phyloP scores from a whole-genome alignment of 2,113 vertebrate genomes.

The Colaptes auratus region DNA sequence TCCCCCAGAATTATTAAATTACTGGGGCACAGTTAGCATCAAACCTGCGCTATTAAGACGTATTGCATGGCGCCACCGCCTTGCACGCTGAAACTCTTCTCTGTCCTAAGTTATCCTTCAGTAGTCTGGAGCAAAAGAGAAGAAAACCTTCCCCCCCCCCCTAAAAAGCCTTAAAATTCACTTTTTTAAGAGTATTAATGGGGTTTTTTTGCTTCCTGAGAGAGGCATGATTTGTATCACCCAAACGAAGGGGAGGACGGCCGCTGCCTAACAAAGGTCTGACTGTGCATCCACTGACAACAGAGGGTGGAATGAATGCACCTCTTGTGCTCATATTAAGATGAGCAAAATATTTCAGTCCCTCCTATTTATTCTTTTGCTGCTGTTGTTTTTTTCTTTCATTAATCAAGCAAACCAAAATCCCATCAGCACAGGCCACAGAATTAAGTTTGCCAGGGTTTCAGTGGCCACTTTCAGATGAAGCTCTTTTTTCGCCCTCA shows the following conservation, averaged over 20 bases:
- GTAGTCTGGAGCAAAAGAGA: neutral
- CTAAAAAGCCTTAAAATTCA: neutral
- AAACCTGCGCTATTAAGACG: constrained; percentile 42
- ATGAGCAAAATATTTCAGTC: constrained; percentile 17
- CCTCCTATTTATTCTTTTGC: neutral
- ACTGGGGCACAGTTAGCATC: constrained; percentile 51
- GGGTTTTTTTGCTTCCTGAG: constrained; percentile 23
- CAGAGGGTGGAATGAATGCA: constrained; percentile 42
- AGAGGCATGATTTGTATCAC: neutral
- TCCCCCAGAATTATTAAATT: constrained; percentile 77
- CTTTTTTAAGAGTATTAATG: neutral
- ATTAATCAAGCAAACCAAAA: constrained; percentile 9
- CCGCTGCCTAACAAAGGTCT: constrained; percentile 44
- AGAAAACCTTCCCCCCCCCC: neutral
- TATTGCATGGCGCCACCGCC: neutral
- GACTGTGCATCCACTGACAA: constrained; percentile 46
- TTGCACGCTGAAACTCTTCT: constrained; percentile 60
- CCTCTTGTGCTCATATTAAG: constrained; percentile 44
- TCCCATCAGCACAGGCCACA: neutral
- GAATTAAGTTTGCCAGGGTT: neutral
- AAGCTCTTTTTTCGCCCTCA: neutral
- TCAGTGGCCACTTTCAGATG: neutral
- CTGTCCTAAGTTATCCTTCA: constrained; percentile 18
- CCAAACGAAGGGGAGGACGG: neutral
- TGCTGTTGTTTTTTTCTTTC: neutral